Conservation (phyloP, 2,888 invertebrate genomes). For the Philopedon plagiatum region DNA sequence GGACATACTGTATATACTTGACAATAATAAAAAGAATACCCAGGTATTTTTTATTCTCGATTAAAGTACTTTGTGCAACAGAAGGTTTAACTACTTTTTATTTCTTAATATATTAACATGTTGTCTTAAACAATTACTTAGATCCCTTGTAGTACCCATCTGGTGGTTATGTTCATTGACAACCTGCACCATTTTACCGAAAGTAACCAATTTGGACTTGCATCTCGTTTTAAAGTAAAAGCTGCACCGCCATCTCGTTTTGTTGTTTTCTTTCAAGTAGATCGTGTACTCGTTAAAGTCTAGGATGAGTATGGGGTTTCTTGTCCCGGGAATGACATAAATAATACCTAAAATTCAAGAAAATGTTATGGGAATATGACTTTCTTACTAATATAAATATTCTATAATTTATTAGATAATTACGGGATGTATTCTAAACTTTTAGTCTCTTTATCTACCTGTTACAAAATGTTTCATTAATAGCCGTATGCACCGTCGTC, state of each 20-base stretch:
- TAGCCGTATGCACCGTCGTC: too few species aligned
- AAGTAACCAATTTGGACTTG: slow-evolving; percentile 55
- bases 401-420: too few species aligned
- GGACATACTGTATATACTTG: too few species aligned
- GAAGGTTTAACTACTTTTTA: neutral
- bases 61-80: too few species aligned
- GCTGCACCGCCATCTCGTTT: slow-evolving; percentile 56
- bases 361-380: too few species aligned
- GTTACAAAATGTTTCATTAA: too few species aligned
- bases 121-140: slow-evolving; percentile 38
- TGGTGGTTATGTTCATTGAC: slow-evolving; percentile 57
- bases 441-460: too few species aligned
- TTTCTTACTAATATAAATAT: too few species aligned
- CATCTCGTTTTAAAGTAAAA: slow-evolving; percentile 54
- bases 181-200: slow-evolving; percentile 52
- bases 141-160: slow-evolving; percentile 20
- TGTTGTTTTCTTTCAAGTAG: slow-evolving; percentile 48
- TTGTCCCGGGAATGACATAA: slow-evolving; percentile 51
- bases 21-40: too few species aligned
- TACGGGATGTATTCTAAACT: too few species aligned
- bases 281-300: slow-evolving; percentile 54
- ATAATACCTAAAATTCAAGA: slow-evolving; percentile 51
- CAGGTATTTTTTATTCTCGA: too few species aligned
- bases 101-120: slow-evolving; percentile 29
- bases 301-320: slow-evolving; percentile 53